These are phyloP conservation scores for Harpalus rufipes DNA, from an alignment of 2,888 invertebrate genomes.

Conservation along the genomic window DNA sequence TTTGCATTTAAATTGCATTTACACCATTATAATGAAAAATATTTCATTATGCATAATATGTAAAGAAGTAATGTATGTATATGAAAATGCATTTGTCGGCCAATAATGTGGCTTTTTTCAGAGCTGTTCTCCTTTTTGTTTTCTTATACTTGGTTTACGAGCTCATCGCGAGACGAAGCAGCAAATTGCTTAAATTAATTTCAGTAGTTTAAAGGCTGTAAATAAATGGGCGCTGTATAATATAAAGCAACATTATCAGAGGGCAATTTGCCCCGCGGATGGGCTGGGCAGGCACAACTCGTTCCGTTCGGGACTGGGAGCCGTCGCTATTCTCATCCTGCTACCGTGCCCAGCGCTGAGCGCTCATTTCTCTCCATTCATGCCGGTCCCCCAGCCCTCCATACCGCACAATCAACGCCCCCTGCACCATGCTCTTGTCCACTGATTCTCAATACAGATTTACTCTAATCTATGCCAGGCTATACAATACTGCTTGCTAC, in stretches of 20 bases:
- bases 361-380: slow-evolving; percentile 10
- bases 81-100: slow-evolving; percentile 75
- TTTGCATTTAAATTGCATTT: slow-evolving; percentile 78
- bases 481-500: background rate
- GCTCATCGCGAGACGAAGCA: slow-evolving; percentile 65
- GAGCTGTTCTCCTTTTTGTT: slow-evolving; percentile 58
- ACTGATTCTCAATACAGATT: background rate
- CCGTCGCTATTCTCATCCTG: background rate
- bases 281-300: slow-evolving; percentile 34
- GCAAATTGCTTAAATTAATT: slow-evolving; percentile 67
- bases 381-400: background rate
- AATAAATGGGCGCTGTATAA: slow-evolving; percentile 66
- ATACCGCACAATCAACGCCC: slow-evolving; percentile 15
- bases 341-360: slow-evolving; percentile 5
- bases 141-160: slow-evolving; percentile 68
- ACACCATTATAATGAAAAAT: slow-evolving; percentile 77
- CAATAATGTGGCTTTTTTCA: slow-evolving; percentile 72
- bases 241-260: slow-evolving; percentile 66
- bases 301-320: slow-evolving; percentile 10
- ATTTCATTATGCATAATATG: slow-evolving; percentile 76
- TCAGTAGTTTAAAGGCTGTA: slow-evolving; percentile 66
- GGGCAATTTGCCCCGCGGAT: slow-evolving; percentile 64
- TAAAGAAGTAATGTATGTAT: slow-evolving; percentile 74
- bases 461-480: background rate
- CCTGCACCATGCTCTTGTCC: background rate